phyloP scores from a whole-genome alignment of 2,113 vertebrate species.

The Struthio camelus region DNA sequence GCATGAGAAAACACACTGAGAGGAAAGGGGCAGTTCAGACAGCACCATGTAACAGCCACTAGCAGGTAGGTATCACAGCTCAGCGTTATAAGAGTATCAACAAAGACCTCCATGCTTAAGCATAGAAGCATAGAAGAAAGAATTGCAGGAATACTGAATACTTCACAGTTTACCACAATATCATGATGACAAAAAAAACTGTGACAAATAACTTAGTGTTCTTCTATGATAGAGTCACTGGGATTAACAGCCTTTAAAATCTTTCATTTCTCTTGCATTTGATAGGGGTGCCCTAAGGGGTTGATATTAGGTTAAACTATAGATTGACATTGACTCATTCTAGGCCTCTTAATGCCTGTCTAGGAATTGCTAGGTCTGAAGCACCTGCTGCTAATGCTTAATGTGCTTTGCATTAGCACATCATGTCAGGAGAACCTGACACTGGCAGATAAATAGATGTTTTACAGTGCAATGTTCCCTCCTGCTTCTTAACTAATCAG shows the following conservation, averaged over 20 bases:
- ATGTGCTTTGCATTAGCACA: slow-evolving; percentile 57
- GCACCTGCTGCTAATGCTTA: slow-evolving; percentile 56
- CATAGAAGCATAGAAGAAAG: neutral
- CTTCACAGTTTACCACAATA: slow-evolving; percentile 25
- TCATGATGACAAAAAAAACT: neutral
- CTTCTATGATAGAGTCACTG: neutral
- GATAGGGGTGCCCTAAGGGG: neutral
- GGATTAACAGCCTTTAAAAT: slow-evolving; percentile 51
- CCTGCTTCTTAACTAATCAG: slow-evolving; percentile 51
- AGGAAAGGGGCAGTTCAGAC: neutral
- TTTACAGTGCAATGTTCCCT: slow-evolving; percentile 29
- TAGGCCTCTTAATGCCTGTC: slow-evolving; percentile 54
- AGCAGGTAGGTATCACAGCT: neutral
- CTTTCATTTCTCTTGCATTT: slow-evolving; percentile 34
- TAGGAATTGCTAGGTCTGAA: slow-evolving; percentile 37
- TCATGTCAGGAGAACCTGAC: slow-evolving; percentile 58
- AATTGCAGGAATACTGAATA: slow-evolving; percentile 1
- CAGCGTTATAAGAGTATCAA: neutral
- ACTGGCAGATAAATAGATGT: slow-evolving; percentile 44
- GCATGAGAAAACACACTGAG: neutral
- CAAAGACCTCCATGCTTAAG: neutral
- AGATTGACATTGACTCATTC: slow-evolving; percentile 39
- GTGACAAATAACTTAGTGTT: slow-evolving; percentile 22
- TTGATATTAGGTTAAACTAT: slow-evolving; percentile 38
- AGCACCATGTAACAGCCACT: neutral